A percentile compares a stretch with the other conserved stretches of the same genome.
Evolutionary conservation across 2,888 invertebrate species (phyloP).

Genomic region (Apamea epomidion): DNA sequence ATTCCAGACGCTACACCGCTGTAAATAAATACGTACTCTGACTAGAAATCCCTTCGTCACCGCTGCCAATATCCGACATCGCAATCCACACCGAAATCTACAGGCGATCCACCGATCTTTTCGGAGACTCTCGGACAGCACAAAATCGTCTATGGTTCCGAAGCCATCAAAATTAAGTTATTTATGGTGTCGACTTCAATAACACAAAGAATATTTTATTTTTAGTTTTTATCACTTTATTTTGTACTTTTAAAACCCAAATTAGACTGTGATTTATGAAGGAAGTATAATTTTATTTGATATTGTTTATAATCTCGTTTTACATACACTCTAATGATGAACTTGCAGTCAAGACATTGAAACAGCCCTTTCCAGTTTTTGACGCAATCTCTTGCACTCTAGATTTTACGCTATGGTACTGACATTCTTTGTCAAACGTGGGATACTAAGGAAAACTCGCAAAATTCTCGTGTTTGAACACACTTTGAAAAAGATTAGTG

Average conservation of each 20-base stretch:
- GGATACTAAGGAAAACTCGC: conserved; percentile 35
- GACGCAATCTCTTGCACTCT: conserved; percentile 39
- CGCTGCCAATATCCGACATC: conserved; percentile 95
- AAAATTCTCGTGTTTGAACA: conserved; percentile 19
- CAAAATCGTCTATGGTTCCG: conserved; percentile 84
- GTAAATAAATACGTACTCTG: conserved; percentile 92
- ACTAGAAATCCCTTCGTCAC: conserved; percentile 94
- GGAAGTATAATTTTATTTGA: background rate
- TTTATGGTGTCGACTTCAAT: conserved; percentile 64
- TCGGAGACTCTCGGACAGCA: conserved; percentile 81
- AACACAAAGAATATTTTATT: background rate
- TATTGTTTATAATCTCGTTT: background rate
- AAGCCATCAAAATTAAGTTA: conserved; percentile 84
- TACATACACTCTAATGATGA: background rate
- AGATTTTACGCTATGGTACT: conserved; percentile 70
- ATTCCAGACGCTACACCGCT: conserved; percentile 73
- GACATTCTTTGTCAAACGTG: conserved; percentile 76
- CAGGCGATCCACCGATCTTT: conserved; percentile 89
- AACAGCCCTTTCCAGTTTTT: conserved; percentile 67
- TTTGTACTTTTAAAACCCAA: background rate
- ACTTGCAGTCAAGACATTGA: conserved; percentile 44
- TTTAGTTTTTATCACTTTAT: background rate
- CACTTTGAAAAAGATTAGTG: background rate
- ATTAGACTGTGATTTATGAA: background rate
- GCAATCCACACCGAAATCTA: conserved; percentile 90